Percentiles rank a stretch among this genome's conserved stretches.
These are phyloP conservation scores for Drosophila paramelanica DNA, from an alignment of 2,888 invertebrate species.

Conservation along the genomic window DNA sequence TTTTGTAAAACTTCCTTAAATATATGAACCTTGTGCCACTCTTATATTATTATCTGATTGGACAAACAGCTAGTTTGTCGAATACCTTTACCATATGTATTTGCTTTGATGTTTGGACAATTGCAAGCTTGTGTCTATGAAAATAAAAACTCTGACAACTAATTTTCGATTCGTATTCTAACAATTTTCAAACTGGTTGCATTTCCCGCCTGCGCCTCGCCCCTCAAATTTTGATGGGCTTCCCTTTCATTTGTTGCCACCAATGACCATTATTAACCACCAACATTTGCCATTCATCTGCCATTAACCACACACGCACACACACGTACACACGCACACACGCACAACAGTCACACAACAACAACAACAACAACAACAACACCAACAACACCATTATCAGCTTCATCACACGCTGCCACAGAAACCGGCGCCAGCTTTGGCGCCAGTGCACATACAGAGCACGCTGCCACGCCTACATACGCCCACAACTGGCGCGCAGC, in stretches of 20 bases:
- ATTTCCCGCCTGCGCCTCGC: slow-evolving; percentile 30
- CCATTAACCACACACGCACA: slow-evolving; percentile 52
- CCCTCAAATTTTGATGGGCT: slow-evolving; percentile 5
- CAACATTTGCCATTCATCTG: slow-evolving; percentile 28
- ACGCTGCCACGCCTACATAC: slow-evolving; percentile 71
- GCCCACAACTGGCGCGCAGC: slow-evolving; percentile 64
- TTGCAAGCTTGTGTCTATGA: neutral
- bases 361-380: slow-evolving; percentile 35
- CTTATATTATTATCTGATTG: neutral
- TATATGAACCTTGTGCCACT: too few species aligned
- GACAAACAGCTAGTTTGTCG: neutral
- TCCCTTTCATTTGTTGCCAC: slow-evolving; percentile 28
- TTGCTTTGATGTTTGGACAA: slow-evolving; percentile 8
- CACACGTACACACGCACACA: slow-evolving; percentile 27
- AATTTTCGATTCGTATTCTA: slow-evolving; percentile 46
- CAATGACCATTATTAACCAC: slow-evolving; percentile 40
- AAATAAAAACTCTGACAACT: slow-evolving; percentile 8
- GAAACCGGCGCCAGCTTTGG: slow-evolving; percentile 41
- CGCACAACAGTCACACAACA: slow-evolving; percentile 42
- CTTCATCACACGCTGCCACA: slow-evolving; percentile 65
- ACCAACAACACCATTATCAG: slow-evolving; percentile 42
- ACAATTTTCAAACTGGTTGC: slow-evolving; percentile 53
- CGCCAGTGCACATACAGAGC: slow-evolving; percentile 56
- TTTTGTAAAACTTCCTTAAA: too few species aligned
- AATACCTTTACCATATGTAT: slow-evolving; percentile 8